Evolutionary conservation across 2,797 vertebrate genomes (phyloP).

Genomic region (Onychomys arenicola): DNA sequence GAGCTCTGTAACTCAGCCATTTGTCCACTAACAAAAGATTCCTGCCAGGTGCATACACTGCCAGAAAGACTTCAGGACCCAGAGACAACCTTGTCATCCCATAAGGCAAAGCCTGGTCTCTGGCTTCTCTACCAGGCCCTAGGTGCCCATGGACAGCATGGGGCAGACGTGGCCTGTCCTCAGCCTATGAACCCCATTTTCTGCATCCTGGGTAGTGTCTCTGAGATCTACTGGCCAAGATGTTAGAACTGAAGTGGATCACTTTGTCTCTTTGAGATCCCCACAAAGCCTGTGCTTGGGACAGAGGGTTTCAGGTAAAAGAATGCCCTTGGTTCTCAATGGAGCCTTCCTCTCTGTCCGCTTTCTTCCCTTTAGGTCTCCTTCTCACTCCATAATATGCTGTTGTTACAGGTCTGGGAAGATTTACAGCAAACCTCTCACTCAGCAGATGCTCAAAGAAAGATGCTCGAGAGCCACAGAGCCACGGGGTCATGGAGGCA

Average conservation of each 20-base stretch:
- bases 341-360: slow-evolving; percentile 48
- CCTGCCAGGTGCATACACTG: background rate
- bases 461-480: background rate
- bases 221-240: background rate
- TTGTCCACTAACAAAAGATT: background rate
- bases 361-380: background rate
- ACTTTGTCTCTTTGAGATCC: background rate
- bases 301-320: slow-evolving; percentile 21
- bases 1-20: background rate
- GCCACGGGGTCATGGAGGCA: background rate
- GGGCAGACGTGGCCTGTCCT: background rate
- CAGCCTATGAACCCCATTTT: background rate
- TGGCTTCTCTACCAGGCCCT: background rate
- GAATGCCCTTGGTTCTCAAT: slow-evolving; percentile 33
- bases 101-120: background rate
- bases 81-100: background rate
- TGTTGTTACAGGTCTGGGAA: background rate
- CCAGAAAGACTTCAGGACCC: background rate
- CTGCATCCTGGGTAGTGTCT: background rate
- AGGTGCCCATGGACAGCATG: background rate
- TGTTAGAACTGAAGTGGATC: background rate
- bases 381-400: slow-evolving; percentile 41
- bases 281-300: background rate
- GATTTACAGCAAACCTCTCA: background rate
- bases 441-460: background rate